phyloP scores from a whole-genome alignment of 2,113 vertebrate genomes.

The Aphyosemion australe region DNA sequence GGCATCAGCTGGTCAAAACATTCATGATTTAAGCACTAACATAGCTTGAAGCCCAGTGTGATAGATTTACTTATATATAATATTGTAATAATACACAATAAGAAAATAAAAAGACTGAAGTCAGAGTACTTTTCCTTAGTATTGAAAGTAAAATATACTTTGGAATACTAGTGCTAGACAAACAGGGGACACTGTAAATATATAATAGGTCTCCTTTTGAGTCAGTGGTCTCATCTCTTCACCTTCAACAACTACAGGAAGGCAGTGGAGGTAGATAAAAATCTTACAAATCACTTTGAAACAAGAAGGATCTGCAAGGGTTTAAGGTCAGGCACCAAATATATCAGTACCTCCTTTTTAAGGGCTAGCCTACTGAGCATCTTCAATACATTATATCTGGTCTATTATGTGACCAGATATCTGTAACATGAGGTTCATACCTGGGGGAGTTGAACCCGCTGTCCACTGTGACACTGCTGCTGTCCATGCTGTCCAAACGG shows the following conservation, averaged over 20 bases:
- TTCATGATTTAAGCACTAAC: background rate
- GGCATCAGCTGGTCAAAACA: background rate
- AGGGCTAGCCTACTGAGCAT: background rate
- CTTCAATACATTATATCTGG: background rate
- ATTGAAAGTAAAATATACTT: no score
- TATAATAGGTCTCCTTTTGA: no score
- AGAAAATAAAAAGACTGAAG: background rate
- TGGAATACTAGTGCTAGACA: no score
- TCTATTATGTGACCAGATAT: no score
- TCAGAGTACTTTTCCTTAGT: background rate
- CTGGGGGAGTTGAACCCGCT: constrained; percentile 99
- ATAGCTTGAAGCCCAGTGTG: background rate
- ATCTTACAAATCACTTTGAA: no score
- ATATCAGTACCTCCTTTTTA: background rate
- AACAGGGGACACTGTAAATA: no score
- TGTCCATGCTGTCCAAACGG: constrained; percentile 98
- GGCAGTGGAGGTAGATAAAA: no score
- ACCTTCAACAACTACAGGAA: no score
- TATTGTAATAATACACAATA: background rate
- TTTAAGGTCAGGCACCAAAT: background rate
- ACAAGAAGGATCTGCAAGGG: background rate
- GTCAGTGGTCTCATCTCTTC: no score
- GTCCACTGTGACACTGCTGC: constrained; percentile 99
- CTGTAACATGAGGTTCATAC: constrained; percentile 69
- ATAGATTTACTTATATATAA: background rate